Evolutionary conservation across 2,797 vertebrate species (phyloP), one percentile per base, ranked within the genome.

Genomic region (Halcyon badia): DNA sequence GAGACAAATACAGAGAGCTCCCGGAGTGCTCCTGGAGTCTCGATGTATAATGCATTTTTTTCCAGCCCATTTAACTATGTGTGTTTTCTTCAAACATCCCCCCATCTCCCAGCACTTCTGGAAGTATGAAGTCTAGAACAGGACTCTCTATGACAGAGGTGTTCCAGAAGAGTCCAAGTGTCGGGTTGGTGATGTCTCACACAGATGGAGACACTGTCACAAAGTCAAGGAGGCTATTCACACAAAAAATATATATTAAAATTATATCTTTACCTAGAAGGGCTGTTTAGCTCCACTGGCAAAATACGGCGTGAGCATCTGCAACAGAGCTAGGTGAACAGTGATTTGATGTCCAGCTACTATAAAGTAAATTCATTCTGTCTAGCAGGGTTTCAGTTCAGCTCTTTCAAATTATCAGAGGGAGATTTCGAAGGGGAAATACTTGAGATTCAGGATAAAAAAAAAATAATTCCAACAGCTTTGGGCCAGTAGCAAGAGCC

Each of bases 1-100:
- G 69, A 96, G 90, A 93, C 92, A 91, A 96, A 94, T 66, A 86
- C 39, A 83, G 83, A 86, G 17, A 69, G 30, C 66, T 96, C 88
- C 85, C 61, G 37, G 44, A 86, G 77, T 64, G n/a, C 66, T 96
- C 90, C 86, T 65, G 37, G 46, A 90, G 77, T 72, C 65, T 83
- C 42, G 62, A 33, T 62, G 54, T 75, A 84, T 86, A 90, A 93
- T 54, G 65, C 39, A 19, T 77, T 78, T 92, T 95, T 91, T 95
- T 72, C 72, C 77, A 91, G 85, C n/a, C 70, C 70, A 80, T 94
- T 93, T 95, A 96, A 79, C 83, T 2, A 4, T 39, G 52, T 78
- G 15, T 42, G 30, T 68, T 91, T 95, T 78, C 68, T 83, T 90
- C 66, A 83, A 78, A 83, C 24, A 62, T 51, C 25, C 54, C 87